Base-by-base conservation (phyloP, 2,113 vertebrate species). In the Eudyptes chrysolophus region DNA sequence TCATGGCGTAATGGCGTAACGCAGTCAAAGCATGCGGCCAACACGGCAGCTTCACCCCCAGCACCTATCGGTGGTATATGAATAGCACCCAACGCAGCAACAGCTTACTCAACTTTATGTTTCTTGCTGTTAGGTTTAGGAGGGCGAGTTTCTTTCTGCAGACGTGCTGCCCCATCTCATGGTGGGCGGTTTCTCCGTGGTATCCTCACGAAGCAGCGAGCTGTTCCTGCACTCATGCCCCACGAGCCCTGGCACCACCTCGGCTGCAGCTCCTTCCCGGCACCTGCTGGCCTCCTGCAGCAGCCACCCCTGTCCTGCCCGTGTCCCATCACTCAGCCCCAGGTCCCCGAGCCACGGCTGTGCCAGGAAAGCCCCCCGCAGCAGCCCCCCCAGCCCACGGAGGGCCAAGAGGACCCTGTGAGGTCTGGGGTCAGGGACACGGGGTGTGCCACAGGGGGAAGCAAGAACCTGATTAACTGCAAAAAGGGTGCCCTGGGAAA, bases 61-160 rank as follows among this genome's bases (percentile, higher is more conserved):
- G 24, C 7, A 16, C 2, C 0, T 11, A 7, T 13, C 27, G 5
- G 27, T 1, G 3, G 36, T 20, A 7, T 1, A 1, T 2, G 49
- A 61, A 17, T 3, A 65, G 40, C 64, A 26, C 15, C 60, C 40
- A 44, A 22, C 1, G 2, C 60, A 75, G 46, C 29, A 38, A 11
- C 12, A 38, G 32, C 12, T 46, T 15, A 10, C 11, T 40, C 16
- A 11, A 4, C 58, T 32, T 27, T 4, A 16, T 2, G 11, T 55
- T 55, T 46, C 64, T 68, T 54, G 14, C 13, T 8, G 4, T 83
- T 40, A 70, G 0, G 1, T 25, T 32, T 52, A 24, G 69, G 36
- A 48, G 46, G 20, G 27, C 0, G 2, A 57, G 14, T 15, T 81
- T 40, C 42, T 30, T 49, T n/a, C 13, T 14, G 13, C 8, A 13